Evolutionary conservation across 2,113 vertebrate species (phyloP).

Genomic region (Pseudolaguvia tuberculata): DNA sequence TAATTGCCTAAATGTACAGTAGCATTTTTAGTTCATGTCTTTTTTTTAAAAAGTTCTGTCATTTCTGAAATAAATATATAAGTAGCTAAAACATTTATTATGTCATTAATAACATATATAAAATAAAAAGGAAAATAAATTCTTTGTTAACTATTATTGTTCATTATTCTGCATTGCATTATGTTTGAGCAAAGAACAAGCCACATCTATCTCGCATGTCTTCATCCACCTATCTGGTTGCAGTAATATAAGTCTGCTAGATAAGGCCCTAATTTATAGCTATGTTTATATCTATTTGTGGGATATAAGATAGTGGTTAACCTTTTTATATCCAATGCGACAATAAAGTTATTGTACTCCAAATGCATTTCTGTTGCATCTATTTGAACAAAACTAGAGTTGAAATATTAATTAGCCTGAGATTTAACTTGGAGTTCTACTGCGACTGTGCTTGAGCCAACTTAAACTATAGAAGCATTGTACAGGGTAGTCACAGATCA

Average conservation of each 20-base stretch:
- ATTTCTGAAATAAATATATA: no score
- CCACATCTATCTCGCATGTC: background rate
- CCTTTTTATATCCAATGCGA: background rate
- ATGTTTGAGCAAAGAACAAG: background rate
- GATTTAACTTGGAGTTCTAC: slow-evolving; percentile 23
- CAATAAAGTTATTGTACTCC: background rate
- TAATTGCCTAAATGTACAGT: background rate
- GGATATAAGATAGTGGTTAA: background rate
- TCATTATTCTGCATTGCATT: background rate
- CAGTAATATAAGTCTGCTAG: background rate
- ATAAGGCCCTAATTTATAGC: slow-evolving; percentile 8
- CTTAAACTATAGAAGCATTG: slow-evolving; percentile 43
- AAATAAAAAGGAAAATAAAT: no score
- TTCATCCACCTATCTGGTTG: background rate
- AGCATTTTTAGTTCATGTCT: background rate
- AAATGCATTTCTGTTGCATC: background rate
- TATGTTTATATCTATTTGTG: background rate
- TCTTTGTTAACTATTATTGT: no score
- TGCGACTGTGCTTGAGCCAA: slow-evolving; percentile 40
- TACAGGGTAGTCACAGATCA: slow-evolving; percentile 14
- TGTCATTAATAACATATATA: no score
- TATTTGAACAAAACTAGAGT: slow-evolving; percentile 8
- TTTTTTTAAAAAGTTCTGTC: background rate
- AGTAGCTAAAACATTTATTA: no score
- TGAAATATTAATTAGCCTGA: slow-evolving; percentile 36